Percentiles rank a stretch among this genome's conserved stretches.
Conservation (phyloP, 1,140 invertebrate genomes). For the Tachypleus tridentatus region DNA sequence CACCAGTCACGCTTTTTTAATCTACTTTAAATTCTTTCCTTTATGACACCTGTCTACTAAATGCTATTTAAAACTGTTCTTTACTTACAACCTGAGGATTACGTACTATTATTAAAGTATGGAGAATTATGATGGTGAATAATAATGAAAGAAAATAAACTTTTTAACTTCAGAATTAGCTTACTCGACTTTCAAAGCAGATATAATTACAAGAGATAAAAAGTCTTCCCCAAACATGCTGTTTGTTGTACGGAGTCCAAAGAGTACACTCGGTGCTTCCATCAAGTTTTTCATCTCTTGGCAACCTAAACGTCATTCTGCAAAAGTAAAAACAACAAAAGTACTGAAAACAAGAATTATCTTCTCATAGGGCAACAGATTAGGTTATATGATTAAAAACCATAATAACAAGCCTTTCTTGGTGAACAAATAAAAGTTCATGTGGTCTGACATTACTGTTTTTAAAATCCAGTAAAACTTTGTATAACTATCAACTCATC, state of each 20-base stretch:
- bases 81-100: neutral
- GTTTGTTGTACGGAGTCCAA: conserved; percentile 93
- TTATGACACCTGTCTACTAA: neutral
- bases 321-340: conserved; percentile 34
- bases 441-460: no score
- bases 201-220: conserved; percentile 90
- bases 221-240: conserved; percentile 73
- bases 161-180: conserved; percentile 4
- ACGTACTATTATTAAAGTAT: neutral
- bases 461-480: no score
- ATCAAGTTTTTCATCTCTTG: conserved; percentile 78
- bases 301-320: conserved; percentile 71
- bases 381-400: no score
- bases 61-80: neutral
- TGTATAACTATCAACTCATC: no score
- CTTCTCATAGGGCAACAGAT: no score
- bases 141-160: no score
- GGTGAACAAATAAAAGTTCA: no score
- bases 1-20: no score
- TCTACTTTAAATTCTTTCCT: neutral
- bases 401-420: no score
- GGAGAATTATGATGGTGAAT: neutral
- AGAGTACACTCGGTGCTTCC: conserved; percentile 77
- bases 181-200: conserved; percentile 89
- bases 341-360: no score